These are phyloP conservation scores for Cerastis leucographa DNA, from an alignment of 2,888 invertebrate species.

Conservation along the genomic window DNA sequence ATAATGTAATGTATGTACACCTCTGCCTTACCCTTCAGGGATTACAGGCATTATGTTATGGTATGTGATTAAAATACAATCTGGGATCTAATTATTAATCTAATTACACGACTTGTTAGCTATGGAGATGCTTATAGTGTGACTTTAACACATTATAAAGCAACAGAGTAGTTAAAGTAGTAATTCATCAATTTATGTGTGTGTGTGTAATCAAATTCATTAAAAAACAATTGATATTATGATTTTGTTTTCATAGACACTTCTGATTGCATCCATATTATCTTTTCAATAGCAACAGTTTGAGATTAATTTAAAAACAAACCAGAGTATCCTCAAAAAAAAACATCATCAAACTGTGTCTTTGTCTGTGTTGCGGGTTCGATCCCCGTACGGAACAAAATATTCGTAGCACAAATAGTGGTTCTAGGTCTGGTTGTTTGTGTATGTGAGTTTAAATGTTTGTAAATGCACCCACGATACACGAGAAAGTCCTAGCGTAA, in stretches of 20 bases:
- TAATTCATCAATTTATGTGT: background rate
- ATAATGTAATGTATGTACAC: background rate
- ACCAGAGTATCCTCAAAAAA: background rate
- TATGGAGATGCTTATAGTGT: background rate
- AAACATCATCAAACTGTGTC: background rate
- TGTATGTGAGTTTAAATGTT: no score
- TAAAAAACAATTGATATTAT: background rate
- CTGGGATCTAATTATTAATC: background rate
- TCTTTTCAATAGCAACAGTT: background rate
- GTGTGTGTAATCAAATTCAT: background rate
- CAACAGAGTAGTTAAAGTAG: background rate
- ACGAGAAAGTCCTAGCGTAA: no score
- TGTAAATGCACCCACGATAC: no score
- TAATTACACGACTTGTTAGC: background rate
- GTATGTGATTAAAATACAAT: background rate
- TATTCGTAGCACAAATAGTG: no score
- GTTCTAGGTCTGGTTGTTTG: no score
- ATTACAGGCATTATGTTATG: background rate
- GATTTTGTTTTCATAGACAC: background rate
- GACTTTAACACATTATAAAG: background rate
- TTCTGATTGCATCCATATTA: background rate
- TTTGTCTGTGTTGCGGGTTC: no score
- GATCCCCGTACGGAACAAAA: no score
- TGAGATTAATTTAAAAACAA: no score
- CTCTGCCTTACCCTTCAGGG: background rate